These are phyloP conservation scores for Corydoras sp. DNA, from an alignment of 2,113 vertebrate species.

Conservation along the genomic window DNA sequence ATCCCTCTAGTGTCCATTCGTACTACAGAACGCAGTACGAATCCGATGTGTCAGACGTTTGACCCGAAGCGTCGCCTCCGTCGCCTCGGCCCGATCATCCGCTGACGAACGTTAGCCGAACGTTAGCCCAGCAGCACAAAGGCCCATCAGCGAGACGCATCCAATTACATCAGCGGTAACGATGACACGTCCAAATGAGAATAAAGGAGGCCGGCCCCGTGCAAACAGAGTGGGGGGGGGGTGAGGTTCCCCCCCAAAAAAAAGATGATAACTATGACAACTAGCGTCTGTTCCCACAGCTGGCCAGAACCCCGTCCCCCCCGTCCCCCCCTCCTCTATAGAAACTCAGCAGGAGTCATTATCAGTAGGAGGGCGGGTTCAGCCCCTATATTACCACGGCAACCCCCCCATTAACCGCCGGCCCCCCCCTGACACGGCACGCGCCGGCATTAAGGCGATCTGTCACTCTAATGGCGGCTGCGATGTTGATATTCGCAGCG, in stretches of 20 bases:
- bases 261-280: constrained; percentile 43
- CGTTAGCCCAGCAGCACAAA: not conserved
- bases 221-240: constrained; percentile 10
- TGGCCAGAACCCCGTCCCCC: constrained; percentile 32
- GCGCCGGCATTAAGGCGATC: constrained; percentile 32
- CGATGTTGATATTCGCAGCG: constrained; percentile 45
- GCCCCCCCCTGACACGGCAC: constrained; percentile 44
- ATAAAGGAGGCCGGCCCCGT: constrained; percentile 15
- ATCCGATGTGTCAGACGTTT: too few species aligned
- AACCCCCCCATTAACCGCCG: constrained; percentile 51
- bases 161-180: not conserved
- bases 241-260: not conserved
- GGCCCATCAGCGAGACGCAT: not conserved
- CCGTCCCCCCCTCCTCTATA: constrained; percentile 37
- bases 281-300: constrained; percentile 50
- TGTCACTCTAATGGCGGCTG: constrained; percentile 43
- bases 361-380: constrained; percentile 39
- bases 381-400: constrained; percentile 50
- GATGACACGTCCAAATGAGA: constrained; percentile 21
- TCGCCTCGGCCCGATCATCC: too few species aligned
- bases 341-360: constrained; percentile 51
- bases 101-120: not conserved
- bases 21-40: too few species aligned
- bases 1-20: too few species aligned
- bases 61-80: too few species aligned